These are phyloP conservation scores for Pelobates fuscus DNA, from an alignment of 2,113 vertebrate species.

Conservation along the genomic window DNA sequence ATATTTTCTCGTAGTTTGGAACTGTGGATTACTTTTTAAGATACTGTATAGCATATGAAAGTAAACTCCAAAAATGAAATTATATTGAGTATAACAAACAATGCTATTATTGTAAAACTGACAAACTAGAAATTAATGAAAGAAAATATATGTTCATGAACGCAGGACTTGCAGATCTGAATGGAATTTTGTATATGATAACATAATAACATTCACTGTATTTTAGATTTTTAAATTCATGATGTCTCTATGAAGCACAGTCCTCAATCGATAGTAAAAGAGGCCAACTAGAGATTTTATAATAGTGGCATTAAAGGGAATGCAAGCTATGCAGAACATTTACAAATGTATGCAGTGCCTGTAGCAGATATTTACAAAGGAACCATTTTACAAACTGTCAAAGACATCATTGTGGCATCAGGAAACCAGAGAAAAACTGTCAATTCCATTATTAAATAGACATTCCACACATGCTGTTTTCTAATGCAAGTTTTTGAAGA, in stretches of 20 bases:
- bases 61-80: no score
- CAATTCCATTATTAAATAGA: slow-evolving; percentile 89
- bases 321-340: slow-evolving; percentile 90
- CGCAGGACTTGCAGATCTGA: slow-evolving; percentile 25
- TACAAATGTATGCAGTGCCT: slow-evolving; percentile 93
- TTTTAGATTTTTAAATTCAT: slow-evolving; percentile 45
- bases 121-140: slow-evolving; percentile 22
- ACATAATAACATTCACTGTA: slow-evolving; percentile 51
- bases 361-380: slow-evolving; percentile 82
- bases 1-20: no score
- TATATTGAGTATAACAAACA: slow-evolving; percentile 11
- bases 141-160: slow-evolving; percentile 40
- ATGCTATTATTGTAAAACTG: slow-evolving; percentile 11
- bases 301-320: slow-evolving; percentile 80
- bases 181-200: slow-evolving; percentile 13
- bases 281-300: slow-evolving; percentile 73
- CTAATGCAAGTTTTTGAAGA: slow-evolving; percentile 70
- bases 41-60: no score
- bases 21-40: no score
- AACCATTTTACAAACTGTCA: slow-evolving; percentile 90
- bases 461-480: slow-evolving; percentile 87
- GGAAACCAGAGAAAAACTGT: slow-evolving; percentile 79
- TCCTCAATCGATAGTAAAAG: slow-evolving; percentile 64
- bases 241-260: slow-evolving; percentile 49
- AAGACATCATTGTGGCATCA: slow-evolving; percentile 88